Evolutionary conservation across 2,888 invertebrate species (phyloP).

Genomic region (Carpatolechia fugitivella): DNA sequence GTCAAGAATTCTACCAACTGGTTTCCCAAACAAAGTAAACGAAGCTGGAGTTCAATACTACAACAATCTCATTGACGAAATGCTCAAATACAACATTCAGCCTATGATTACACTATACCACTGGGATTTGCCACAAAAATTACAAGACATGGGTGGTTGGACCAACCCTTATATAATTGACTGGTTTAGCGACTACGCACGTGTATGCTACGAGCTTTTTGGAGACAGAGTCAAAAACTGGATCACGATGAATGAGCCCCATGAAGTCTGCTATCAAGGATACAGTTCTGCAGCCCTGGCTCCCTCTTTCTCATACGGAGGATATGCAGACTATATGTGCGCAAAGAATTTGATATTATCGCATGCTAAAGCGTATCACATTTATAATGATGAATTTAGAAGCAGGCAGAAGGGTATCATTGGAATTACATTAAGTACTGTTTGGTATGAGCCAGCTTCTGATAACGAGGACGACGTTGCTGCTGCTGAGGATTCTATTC

Average conservation of each 20-base stretch:
- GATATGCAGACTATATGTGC: constrained; percentile 64
- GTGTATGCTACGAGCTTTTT: constrained; percentile 48
- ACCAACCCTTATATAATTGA: constrained; percentile 51
- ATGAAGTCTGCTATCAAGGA: constrained; percentile 44
- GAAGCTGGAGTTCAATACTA: constrained; percentile 77
- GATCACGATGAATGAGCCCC: constrained; percentile 79
- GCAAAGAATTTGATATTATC: constrained; percentile 67
- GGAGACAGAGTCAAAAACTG: constrained; percentile 69
- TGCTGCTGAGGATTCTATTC: constrained; percentile 51
- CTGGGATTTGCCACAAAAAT: constrained; percentile 58
- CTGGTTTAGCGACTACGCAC: constrained; percentile 61
- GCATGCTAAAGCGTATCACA: constrained; percentile 65
- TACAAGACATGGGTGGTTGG: constrained; percentile 71
- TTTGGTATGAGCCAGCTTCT: constrained; percentile 65
- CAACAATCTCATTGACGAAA: constrained; percentile 75
- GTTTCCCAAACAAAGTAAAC: constrained; percentile 62
- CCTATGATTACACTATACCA: constrained; percentile 74
- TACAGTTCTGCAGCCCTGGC: constrained; percentile 50
- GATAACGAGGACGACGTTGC: constrained; percentile 47
- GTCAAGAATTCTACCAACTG: constrained; percentile 77
- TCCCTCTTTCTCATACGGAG: constrained; percentile 47
- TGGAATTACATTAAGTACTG: constrained; percentile 72
- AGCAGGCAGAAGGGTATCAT: constrained; percentile 47
- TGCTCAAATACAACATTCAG: constrained; percentile 72
- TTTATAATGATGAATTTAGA: constrained; percentile 48